Conservation (phyloP, 2,797 vertebrate species). For the Yasuhikotakia modesta region DNA sequence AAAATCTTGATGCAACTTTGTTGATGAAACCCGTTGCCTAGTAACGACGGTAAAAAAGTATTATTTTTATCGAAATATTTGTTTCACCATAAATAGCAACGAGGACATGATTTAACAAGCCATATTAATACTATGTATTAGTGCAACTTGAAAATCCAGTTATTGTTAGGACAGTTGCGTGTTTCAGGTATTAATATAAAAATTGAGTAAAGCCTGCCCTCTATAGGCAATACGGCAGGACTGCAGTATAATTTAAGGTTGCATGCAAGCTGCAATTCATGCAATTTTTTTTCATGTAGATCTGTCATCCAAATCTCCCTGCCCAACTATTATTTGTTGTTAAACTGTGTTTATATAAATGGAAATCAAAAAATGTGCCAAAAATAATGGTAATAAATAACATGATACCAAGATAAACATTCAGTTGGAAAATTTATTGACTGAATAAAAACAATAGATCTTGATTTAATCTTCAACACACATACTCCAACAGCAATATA, state of each 20-base stretch:
- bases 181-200: not conserved
- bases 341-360: too few relatives aligned
- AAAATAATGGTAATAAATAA: not conserved
- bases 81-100: slow-evolving; percentile 3
- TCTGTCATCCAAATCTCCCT: slow-evolving; percentile 34
- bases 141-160: too few relatives aligned
- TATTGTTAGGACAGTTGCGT: too few relatives aligned
- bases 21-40: slow-evolving; percentile 13
- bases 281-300: slow-evolving; percentile 17
- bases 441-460: slow-evolving; percentile 24
- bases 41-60: not conserved
- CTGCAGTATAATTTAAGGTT: slow-evolving; percentile 4
- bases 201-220: not conserved
- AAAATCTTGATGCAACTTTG: not conserved
- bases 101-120: not conserved
- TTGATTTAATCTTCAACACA: slow-evolving; percentile 26
- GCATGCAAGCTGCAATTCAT: too few relatives aligned
- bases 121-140: not conserved
- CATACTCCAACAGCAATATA: slow-evolving; percentile 41
- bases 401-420: not conserved
- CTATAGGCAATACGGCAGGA: not conserved
- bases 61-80: not conserved
- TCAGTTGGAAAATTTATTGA: slow-evolving; percentile 38
- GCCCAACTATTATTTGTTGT: slow-evolving; percentile 21
- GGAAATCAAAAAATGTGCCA: too few relatives aligned